Conservation (phyloP, 1,140 invertebrate genomes). For the Cydia pomonella region DNA sequence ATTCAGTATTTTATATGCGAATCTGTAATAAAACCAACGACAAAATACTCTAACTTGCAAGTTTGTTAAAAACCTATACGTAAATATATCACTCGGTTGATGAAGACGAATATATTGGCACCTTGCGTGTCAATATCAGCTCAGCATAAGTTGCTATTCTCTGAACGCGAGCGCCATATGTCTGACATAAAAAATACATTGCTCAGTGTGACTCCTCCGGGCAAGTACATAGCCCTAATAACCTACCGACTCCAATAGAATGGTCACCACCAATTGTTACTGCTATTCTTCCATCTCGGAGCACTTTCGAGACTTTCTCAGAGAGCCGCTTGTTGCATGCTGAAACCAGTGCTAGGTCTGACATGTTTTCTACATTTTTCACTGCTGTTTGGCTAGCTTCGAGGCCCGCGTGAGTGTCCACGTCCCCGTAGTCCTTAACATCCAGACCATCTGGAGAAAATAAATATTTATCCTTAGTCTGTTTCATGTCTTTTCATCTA, state of each 20-base stretch:
- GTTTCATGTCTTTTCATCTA: not conserved
- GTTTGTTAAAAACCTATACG: too few relatives aligned
- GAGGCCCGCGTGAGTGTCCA: constrained; percentile 65
- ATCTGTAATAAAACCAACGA: too few relatives aligned
- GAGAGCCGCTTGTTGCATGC: constrained; percentile 84
- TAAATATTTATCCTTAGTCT: not conserved
- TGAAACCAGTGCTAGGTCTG: constrained; percentile 82
- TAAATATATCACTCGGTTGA: too few relatives aligned
- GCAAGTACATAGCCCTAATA: too few relatives aligned
- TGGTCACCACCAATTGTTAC: constrained; percentile 93
- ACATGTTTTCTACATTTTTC: constrained; percentile 83
- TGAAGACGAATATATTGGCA: too few relatives aligned
- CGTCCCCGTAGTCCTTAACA: constrained; percentile 87
- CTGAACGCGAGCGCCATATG: too few relatives aligned
- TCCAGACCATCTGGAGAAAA: constrained; percentile 79
- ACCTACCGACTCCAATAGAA: constrained; percentile 88
- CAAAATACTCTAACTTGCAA: too few relatives aligned
- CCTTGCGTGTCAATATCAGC: too few relatives aligned
- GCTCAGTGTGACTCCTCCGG: too few relatives aligned
- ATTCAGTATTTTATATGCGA: not conserved
- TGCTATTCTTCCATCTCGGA: constrained; percentile 83
- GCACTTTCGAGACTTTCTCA: constrained; percentile 82
- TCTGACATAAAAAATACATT: too few relatives aligned
- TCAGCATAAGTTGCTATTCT: too few relatives aligned
- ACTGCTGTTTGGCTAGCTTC: constrained; percentile 35